Evolutionary conservation across 2,113 vertebrate genomes (phyloP).

Genomic region (Perca flavescens): DNA sequence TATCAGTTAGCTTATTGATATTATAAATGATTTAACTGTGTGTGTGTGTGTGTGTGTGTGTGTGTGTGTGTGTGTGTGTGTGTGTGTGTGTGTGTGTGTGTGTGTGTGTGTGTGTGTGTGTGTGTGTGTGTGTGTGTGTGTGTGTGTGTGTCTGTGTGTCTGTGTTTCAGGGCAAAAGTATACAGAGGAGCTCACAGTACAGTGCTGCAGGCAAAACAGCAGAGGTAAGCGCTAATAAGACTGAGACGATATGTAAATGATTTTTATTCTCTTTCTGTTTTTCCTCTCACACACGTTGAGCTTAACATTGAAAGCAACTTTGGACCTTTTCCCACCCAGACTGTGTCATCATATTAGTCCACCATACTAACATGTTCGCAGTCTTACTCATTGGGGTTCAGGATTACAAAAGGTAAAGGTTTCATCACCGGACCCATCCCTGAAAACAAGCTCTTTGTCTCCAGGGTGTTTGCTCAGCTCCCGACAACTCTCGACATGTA

Average conservation of each 20-base stretch:
- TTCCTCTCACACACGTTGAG: not conserved
- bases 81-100: slow-evolving; percentile 21
- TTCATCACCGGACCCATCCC: slow-evolving; percentile 26
- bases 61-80: not conserved
- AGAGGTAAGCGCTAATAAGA: slow-evolving; percentile 61
- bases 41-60: not conserved
- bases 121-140: slow-evolving; percentile 31
- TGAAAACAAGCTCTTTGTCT: slow-evolving; percentile 36
- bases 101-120: slow-evolving; percentile 28
- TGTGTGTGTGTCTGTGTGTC: slow-evolving; percentile 30
- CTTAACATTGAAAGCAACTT: not conserved
- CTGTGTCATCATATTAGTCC: not conserved
- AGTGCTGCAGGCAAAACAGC: slow-evolving; percentile 19
- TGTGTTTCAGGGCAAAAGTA: slow-evolving; percentile 67
- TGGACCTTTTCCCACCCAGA: not conserved
- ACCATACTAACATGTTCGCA: not conserved
- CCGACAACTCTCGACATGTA: not conserved
- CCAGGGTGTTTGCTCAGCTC: slow-evolving; percentile 25
- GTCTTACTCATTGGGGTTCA: slow-evolving; percentile 16
- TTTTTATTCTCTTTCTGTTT: not conserved
- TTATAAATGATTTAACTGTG: accelerated
- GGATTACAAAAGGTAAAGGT: slow-evolving; percentile 20
- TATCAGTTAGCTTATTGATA: not conserved
- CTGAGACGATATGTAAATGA: not conserved
- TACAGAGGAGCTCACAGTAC: slow-evolving; percentile 37